Evolutionary conservation across 1,140 invertebrate genomes (phyloP).

Genomic region (Micrasema minimum): DNA sequence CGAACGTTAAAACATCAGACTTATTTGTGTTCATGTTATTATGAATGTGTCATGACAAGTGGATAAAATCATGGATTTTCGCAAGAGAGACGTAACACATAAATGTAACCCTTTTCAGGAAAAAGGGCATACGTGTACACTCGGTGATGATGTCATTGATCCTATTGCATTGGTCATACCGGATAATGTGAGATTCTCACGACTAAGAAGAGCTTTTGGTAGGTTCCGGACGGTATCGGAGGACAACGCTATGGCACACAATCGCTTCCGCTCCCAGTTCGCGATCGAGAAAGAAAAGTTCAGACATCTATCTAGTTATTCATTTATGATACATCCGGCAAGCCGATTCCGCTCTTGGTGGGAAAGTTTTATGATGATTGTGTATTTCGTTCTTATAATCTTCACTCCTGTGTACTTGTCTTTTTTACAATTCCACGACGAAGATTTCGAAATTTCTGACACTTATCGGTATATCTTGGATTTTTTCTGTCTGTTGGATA

Average conservation of each 20-base stretch:
- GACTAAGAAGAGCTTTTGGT: neutral
- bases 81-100: neutral
- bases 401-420: conserved; percentile 20
- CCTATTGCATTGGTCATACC: neutral
- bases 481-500: conserved; percentile 12
- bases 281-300: conserved; percentile 38
- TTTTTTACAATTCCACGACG: neutral
- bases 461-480: neutral
- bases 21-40: no score
- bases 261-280: conserved; percentile 28
- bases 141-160: conserved; percentile 23
- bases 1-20: no score
- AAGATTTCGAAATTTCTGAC: neutral
- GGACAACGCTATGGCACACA: conserved; percentile 6
- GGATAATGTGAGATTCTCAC: neutral
- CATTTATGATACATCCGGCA: conserved; percentile 36
- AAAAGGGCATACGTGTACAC: conserved; percentile 17
- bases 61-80: conserved; percentile 13
- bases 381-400: neutral
- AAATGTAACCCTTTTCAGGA: conserved; percentile 28
- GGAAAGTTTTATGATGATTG: conserved; percentile 29
- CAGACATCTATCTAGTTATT: conserved; percentile 21
- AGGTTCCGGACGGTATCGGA: conserved; percentile 14
- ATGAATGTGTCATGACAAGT: neutral
- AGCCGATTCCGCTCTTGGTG: conserved; percentile 35